Base-by-base conservation (phyloP, 2,888 invertebrate genomes). In the Lutraria lutraria region DNA sequence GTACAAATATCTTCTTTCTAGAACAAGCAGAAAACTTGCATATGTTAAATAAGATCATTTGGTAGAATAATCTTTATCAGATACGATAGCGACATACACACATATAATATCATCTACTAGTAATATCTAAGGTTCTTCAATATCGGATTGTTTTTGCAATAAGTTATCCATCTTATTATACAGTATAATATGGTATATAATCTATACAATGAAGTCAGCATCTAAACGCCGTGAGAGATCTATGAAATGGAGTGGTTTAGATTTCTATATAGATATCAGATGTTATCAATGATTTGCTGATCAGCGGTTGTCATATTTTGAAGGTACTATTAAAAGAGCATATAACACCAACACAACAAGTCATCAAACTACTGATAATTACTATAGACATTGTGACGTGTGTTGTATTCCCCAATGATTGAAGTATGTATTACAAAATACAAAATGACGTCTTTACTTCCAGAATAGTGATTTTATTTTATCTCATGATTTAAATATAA, bases 241-340 rank as follows among this genome's bases (percentile, higher is more conserved):
- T 63, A 63, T n/a, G 25, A 15, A 63, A 68, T n/a, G 4, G 8
- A 68, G 25, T 43, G 43, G 43, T 4, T 0, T 4, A 68, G 25
- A 21, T 68, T 68, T 25, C 25, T 12, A 25, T 68, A 8, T 13
- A 25, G 63, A 68, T 68, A 68, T 25, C 0, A 68, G 63, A 25
- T 25, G 25, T 25, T 68, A 68, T 68, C 63, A 25, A 68, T 68
- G n/a, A 63, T 68, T 25, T 68, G 63, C 63, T 68, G 63, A 25
- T n/a, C 63, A 25, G n/a, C 25, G n/a, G 63, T 25, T 68, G 63
- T 68, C 63, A 68, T 68, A 68, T 25, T 68, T 68, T 25, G 63
- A 25, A 68, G 63, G 25, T 68, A 25, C 25, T 13, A 68, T 68
- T 25, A 12, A 68, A 25, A 68, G n/a, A 68, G 12, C 25, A 68